phyloP scores from a whole-genome alignment of 2,888 invertebrate genomes.

The Orthosia cruda region DNA sequence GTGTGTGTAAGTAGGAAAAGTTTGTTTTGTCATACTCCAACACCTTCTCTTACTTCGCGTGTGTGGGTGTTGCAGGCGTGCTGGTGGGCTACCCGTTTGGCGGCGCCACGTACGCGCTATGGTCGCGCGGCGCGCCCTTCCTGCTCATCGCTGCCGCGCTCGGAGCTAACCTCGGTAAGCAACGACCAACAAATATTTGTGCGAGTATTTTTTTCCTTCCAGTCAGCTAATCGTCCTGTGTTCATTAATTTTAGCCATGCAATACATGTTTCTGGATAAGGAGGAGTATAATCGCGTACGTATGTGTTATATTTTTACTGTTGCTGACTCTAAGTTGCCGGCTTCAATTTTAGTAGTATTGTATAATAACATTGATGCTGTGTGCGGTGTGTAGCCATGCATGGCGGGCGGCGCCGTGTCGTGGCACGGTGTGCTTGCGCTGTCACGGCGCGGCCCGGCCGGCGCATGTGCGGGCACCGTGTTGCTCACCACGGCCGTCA shows the following conservation, averaged over 20 bases:
- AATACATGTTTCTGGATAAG: slow-evolving; percentile 78
- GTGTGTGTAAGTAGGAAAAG: too few relatives aligned
- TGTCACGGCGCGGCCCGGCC: slow-evolving; percentile 72
- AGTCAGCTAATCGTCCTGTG: neutral
- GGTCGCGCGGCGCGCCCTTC: slow-evolving; percentile 84
- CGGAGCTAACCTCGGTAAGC: slow-evolving; percentile 78
- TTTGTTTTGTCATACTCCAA: too few relatives aligned
- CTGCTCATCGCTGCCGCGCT: slow-evolving; percentile 80
- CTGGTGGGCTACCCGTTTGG: slow-evolving; percentile 88
- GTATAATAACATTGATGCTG: too few relatives aligned
- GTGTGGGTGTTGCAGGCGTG: slow-evolving; percentile 77
- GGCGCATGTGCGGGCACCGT: slow-evolving; percentile 85
- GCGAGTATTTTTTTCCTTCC: too few relatives aligned
- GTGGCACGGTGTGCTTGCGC: slow-evolving; percentile 50
- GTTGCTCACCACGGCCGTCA: slow-evolving; percentile 85
- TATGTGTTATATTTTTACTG: slow-evolving; percentile 20
- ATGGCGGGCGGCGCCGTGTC: slow-evolving; percentile 46
- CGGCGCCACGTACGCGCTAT: slow-evolving; percentile 81
- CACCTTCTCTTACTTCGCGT: too few relatives aligned
- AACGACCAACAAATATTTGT: neutral
- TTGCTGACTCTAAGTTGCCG: too few relatives aligned
- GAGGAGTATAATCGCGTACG: slow-evolving; percentile 81
- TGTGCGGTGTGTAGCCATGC: slow-evolving; percentile 22
- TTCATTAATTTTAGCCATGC: slow-evolving; percentile 76
- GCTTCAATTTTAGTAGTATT: too few relatives aligned